Evolutionary conservation across 1,140 invertebrate genomes (phyloP).

Genomic region (Achroia grisella): DNA sequence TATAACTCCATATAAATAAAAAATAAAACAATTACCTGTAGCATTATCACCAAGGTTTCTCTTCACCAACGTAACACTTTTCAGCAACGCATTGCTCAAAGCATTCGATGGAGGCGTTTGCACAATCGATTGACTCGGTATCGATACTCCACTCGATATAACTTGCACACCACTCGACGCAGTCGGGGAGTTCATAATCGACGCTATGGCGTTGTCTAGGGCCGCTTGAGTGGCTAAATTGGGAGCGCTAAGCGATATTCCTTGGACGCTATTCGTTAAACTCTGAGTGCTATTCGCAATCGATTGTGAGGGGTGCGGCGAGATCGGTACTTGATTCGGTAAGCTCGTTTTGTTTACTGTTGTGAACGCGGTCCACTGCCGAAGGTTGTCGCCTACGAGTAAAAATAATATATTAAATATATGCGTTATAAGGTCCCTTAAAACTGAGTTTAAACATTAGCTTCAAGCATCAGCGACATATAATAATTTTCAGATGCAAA

Average conservation of each 20-base stretch:
- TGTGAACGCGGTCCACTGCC: slow-evolving; percentile 51
- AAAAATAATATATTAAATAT: not conserved
- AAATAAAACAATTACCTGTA: slow-evolving; percentile 24
- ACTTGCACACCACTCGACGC: slow-evolving; percentile 43
- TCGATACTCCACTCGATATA: slow-evolving; percentile 43
- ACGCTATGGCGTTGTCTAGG: slow-evolving; percentile 52
- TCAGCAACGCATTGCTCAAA: slow-evolving; percentile 37
- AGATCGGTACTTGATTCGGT: slow-evolving; percentile 32
- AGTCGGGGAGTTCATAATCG: slow-evolving; percentile 53
- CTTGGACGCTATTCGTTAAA: slow-evolving; percentile 53
- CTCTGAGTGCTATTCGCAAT: slow-evolving; percentile 33
- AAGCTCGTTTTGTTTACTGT: slow-evolving; percentile 35
- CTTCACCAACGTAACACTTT: slow-evolving; percentile 56
- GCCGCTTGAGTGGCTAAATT: slow-evolving; percentile 47
- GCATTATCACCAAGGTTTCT: slow-evolving; percentile 41
- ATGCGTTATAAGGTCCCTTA: too few species aligned
- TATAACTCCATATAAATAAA: not conserved
- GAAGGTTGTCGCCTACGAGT: slow-evolving; percentile 42
- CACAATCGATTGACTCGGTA: slow-evolving; percentile 13
- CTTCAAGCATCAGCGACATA: too few species aligned
- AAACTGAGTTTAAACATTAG: too few species aligned
- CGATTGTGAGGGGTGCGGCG: slow-evolving; percentile 31
- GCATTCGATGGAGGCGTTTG: slow-evolving; percentile 25
- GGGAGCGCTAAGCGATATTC: slow-evolving; percentile 45
- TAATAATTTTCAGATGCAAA: too few species aligned